Conservation (phyloP, 2,113 vertebrate species). For the Anser cygnoides region DNA sequence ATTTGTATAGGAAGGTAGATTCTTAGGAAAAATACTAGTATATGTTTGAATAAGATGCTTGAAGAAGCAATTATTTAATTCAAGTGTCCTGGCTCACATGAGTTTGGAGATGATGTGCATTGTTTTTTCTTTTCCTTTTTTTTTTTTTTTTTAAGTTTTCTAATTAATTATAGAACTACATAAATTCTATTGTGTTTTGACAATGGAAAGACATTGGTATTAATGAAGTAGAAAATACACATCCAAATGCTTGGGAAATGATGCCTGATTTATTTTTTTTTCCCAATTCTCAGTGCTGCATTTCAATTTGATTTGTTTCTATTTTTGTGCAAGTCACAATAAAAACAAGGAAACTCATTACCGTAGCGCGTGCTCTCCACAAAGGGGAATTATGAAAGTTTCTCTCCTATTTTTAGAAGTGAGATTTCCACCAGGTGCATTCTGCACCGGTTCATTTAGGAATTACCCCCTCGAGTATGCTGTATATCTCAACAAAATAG, state of each 20-base stretch:
- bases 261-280: slow-evolving; percentile 9
- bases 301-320: slow-evolving; percentile 52
- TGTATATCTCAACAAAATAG: neutral
- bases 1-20: neutral
- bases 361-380: neutral
- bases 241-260: slow-evolving; percentile 16
- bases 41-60: neutral
- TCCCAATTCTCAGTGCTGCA: neutral
- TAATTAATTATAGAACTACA: slow-evolving; percentile 29
- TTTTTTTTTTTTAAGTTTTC: neutral
- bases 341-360: slow-evolving; percentile 38
- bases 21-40: neutral
- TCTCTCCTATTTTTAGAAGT: slow-evolving; percentile 64
- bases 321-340: slow-evolving; percentile 27
- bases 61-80: neutral
- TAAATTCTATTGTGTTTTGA: slow-evolving; percentile 14
- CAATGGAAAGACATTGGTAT: neutral
- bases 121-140: neutral
- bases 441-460: neutral
- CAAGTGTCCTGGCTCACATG: neutral
- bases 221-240: slow-evolving; percentile 49
- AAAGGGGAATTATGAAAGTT: slow-evolving; percentile 44
- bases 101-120: neutral
- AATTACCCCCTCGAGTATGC: neutral
- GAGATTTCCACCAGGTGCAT: slow-evolving; percentile 49